Conservation (phyloP, 2,797 vertebrate species). For the Ibycter americanus region DNA sequence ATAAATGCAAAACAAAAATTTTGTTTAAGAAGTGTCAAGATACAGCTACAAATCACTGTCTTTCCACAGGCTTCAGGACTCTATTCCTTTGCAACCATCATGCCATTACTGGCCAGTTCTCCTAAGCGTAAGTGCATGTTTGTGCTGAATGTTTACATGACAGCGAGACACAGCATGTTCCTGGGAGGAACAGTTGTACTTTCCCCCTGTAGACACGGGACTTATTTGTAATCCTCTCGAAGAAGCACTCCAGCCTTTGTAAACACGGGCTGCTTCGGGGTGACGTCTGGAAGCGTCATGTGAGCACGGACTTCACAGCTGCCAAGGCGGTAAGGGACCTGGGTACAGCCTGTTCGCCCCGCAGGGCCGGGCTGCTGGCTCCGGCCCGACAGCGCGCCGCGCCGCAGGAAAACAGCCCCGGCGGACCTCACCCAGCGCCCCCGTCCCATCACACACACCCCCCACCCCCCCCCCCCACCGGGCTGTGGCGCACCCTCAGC, state of each 20-base stretch:
- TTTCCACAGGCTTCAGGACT: neutral
- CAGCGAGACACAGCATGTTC: neutral
- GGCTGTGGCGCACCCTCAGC: rapidly evolving
- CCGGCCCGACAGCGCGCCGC: neutral
- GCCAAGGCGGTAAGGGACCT: neutral
- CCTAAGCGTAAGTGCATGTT: rapidly evolving
- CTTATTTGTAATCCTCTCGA: neutral
- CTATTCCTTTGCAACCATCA: neutral
- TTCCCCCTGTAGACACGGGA: neutral
- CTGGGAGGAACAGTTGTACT: neutral
- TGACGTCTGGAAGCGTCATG: neutral
- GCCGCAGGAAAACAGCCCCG: neutral
- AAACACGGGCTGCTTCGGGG: neutral
- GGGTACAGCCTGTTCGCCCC: neutral
- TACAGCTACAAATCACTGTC: neutral
- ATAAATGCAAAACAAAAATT: neutral
- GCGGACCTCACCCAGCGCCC: no score
- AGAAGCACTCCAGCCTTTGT: neutral
- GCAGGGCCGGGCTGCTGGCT: neutral
- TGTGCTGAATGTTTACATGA: neutral
- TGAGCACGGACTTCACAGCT: neutral
- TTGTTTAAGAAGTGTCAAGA: neutral
- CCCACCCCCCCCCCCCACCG: neutral
- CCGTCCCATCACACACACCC: no score
- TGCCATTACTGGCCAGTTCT: neutral